Evolutionary conservation across 2,888 invertebrate species (phyloP), one percentile per base, ranked within the genome.

Genomic region (Nomada hirtipes): DNA sequence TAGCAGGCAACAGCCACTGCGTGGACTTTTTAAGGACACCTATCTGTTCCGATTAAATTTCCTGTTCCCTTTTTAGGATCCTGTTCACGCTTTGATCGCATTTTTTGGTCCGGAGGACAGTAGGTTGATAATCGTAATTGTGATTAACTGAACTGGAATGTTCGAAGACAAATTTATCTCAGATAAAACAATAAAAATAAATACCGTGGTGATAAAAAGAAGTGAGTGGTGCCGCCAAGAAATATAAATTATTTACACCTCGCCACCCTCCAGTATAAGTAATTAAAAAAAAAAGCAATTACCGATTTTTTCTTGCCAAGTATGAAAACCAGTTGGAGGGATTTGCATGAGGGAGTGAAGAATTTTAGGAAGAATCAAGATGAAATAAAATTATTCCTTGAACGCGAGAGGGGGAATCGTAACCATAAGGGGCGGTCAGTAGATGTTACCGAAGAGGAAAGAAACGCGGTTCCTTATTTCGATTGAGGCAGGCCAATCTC

Each of bases 1-100:
- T 67, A 81, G 67, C 73, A 26, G 59, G 4, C n/a, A 50, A 29
- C 67, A 23, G 59, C 72, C 52, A 42, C 67, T 44, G 53, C 23
- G 44, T 63, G 42, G 52, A 53, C 68, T 69, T 67, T 72, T 79
- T 67, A 79, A 42, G 36, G 10, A 69, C 64, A 64, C 52, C 69
- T 29, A 20, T 70, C 59, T 50, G 57, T 26, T 68, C 4, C 10
- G 13, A 18, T 2, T 26, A n/a, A 36, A 20, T 23, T 26, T 29
- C 18, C 20, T 23, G n/a, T n/a, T 13, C 20, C 42, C 26, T 13
- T 55, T 47, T 47, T 47, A 36, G 36, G 36, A 36, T 36, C 7
- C 36, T 0, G 36, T 36, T 36, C 36, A 36, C 36, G 36, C 36
- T 7, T 7, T 36, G 36, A 7, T 36, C 36, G 36, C 7, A 9